Evolutionary conservation across 2,888 invertebrate genomes (phyloP).

Genomic region (Carabus problematicus): DNA sequence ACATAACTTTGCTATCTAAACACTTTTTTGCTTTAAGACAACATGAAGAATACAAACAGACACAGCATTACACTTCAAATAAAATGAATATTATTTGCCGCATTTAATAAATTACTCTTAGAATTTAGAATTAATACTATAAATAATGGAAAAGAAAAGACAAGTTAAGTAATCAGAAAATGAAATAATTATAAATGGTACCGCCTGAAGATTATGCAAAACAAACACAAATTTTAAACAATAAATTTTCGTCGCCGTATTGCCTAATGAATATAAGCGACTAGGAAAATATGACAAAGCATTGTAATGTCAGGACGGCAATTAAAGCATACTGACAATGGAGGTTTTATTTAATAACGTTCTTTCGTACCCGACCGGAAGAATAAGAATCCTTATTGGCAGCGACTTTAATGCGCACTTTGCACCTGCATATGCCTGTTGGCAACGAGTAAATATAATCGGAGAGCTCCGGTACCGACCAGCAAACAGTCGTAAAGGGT

Average conservation of each 20-base stretch:
- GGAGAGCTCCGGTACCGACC: too few species aligned
- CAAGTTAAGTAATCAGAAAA: neutral
- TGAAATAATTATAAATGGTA: neutral
- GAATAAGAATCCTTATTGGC: constrained; percentile 25
- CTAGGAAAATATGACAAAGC: constrained; percentile 19
- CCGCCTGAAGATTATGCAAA: constrained; percentile 6
- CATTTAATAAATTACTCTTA: too few species aligned
- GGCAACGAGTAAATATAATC: neutral
- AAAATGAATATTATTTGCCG: too few species aligned
- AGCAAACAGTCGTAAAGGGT: too few species aligned
- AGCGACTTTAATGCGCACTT: neutral
- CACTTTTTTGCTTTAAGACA: too few species aligned
- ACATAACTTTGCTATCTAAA: too few species aligned
- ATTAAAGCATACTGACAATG: constrained; percentile 31
- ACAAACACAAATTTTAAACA: constrained; percentile 17
- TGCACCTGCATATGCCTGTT: constrained; percentile 2
- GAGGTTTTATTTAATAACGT: constrained; percentile 37
- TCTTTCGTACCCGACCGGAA: neutral
- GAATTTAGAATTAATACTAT: neutral
- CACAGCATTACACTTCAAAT: too few species aligned
- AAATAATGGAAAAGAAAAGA: neutral
- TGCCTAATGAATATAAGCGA: neutral
- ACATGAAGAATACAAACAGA: too few species aligned
- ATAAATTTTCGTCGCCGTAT: neutral
- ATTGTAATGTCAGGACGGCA: constrained; percentile 14